Evolutionary conservation across 2,113 vertebrate genomes (phyloP).

Genomic region (Speoplatyrhinus poulsoni): DNA sequence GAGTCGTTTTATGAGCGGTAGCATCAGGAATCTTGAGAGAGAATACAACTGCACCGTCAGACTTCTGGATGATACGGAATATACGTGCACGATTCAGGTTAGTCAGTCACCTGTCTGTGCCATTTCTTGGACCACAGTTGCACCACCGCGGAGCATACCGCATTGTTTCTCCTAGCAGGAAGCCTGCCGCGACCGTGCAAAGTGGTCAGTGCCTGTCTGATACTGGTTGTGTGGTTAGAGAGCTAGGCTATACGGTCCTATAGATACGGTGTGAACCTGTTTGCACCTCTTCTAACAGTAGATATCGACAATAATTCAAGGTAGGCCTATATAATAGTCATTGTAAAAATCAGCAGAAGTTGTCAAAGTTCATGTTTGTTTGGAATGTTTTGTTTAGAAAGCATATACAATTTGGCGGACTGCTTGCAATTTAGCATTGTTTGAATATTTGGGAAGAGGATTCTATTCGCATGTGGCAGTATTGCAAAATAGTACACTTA

Average conservation of each 20-base stretch:
- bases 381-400: too few relatives aligned
- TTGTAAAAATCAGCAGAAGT: too few relatives aligned
- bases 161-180: slow-evolving; percentile 45
- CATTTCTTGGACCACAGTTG: slow-evolving; percentile 7
- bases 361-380: too few relatives aligned
- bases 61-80: slow-evolving; percentile 96
- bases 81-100: slow-evolving; percentile 95
- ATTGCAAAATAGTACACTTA: too few relatives aligned
- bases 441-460: too few relatives aligned
- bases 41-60: slow-evolving; percentile 95
- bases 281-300: slow-evolving; percentile 4
- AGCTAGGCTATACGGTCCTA: background rate
- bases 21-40: slow-evolving; percentile 93
- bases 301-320: background rate
- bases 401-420: background rate
- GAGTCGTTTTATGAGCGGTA: slow-evolving; percentile 95
- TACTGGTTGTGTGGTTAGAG: background rate
- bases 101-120: slow-evolving; percentile 65
- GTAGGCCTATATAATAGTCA: too few relatives aligned
- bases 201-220: slow-evolving; percentile 31
- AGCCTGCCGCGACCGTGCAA: slow-evolving; percentile 32
- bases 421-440: background rate
- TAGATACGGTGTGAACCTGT: background rate
- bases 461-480: too few relatives aligned
- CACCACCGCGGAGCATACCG: slow-evolving; percentile 21